Conservation (phyloP, 2,113 vertebrate genomes). For the Muscicapa adusta region DNA sequence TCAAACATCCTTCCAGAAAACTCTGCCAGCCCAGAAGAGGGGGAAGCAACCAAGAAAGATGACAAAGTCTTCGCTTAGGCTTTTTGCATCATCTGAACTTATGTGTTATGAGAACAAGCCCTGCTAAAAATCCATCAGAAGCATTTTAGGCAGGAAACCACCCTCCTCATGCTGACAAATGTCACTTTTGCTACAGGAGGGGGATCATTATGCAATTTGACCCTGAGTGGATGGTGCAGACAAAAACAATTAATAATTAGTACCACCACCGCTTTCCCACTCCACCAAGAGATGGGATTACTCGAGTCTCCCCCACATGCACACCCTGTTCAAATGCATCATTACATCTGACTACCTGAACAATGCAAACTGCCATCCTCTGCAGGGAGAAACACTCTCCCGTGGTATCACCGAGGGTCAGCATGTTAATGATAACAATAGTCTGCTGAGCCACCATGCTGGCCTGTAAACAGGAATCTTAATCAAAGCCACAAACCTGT, state of each 20-base stretch:
- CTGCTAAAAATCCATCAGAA: neutral
- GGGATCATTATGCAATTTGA: neutral
- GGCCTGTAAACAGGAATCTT: conserved; percentile 64
- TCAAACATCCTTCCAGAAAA: neutral
- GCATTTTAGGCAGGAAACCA: neutral
- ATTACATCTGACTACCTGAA: conserved; percentile 53
- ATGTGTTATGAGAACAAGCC: neutral
- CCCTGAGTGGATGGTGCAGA: neutral
- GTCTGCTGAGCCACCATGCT: conserved; percentile 53
- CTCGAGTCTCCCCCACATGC: conserved; percentile 16
- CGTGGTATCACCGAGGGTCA: conserved; percentile 51
- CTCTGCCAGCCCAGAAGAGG: neutral
- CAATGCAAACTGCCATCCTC: conserved; percentile 65
- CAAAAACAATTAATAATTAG: neutral
- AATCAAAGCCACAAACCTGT: conserved; percentile 26
- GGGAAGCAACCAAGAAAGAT: neutral
- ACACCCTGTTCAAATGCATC: conserved; percentile 1
- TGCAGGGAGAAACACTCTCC: conserved; percentile 54
- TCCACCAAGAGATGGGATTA: conserved; percentile 4
- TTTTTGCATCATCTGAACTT: neutral
- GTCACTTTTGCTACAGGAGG: neutral
- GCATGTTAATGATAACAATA: conserved; percentile 57
- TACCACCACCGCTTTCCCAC: neutral
- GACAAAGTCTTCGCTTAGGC: neutral
- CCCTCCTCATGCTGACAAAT: neutral